Conservation (phyloP, 1,140 invertebrate species). For the Cydia pomonella region DNA sequence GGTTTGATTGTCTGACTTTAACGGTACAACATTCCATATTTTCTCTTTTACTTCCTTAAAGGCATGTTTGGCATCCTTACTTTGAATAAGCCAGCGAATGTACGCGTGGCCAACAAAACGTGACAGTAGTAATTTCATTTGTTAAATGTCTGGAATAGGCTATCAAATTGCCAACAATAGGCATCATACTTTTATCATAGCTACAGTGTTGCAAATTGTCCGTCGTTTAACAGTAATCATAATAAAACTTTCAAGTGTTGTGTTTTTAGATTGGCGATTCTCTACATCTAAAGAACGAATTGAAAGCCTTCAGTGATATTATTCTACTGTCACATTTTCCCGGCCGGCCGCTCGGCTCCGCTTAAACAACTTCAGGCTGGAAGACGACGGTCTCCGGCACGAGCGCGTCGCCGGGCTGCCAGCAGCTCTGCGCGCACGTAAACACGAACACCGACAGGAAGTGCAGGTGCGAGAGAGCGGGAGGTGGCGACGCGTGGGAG, state of each 20-base stretch:
- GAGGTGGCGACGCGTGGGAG: slow-evolving; percentile 51
- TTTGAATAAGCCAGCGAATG: background rate
- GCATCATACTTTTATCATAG: background rate
- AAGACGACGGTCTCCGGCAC: slow-evolving; percentile 88
- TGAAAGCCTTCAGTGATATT: background rate
- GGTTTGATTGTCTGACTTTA: background rate
- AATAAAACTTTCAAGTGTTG: too few relatives aligned
- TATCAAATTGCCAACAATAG: too few relatives aligned
- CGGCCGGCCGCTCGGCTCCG: background rate
- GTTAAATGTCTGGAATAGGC: too few relatives aligned
- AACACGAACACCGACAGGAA: slow-evolving; percentile 91
- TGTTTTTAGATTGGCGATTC: too few relatives aligned
- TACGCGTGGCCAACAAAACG: background rate
- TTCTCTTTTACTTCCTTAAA: background rate
- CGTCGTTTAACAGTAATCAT: too few relatives aligned
- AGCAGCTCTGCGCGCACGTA: slow-evolving; percentile 91
- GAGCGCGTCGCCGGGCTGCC: slow-evolving; percentile 85
- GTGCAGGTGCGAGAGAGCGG: slow-evolving; percentile 82
- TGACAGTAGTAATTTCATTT: background rate
- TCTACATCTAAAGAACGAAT: too few relatives aligned
- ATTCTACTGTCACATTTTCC: background rate
- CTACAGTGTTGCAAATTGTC: background rate
- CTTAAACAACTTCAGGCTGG: slow-evolving; percentile 84
- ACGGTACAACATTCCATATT: background rate
- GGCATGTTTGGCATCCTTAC: slow-evolving; percentile 1